These are phyloP conservation scores for Sarcophilus harrisii DNA, from an alignment of 2,797 vertebrate species.

Conservation along the genomic window DNA sequence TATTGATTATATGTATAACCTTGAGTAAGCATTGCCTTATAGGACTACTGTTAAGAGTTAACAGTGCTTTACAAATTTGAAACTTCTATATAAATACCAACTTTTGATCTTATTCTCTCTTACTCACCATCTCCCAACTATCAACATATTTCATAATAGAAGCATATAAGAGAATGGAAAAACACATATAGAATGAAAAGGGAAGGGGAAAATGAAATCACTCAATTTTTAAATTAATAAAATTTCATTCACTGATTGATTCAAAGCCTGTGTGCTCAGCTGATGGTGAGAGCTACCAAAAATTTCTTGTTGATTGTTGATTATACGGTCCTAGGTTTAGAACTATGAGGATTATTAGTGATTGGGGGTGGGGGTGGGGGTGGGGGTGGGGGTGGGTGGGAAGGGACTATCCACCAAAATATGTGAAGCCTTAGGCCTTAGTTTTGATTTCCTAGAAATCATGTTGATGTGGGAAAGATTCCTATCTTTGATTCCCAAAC, in stretches of 20 bases:
- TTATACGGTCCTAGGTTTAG: not conserved
- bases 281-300: conserved; percentile 18
- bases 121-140: not conserved
- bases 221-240: not conserved
- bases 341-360: not conserved
- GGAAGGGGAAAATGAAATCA: conserved; percentile 18
- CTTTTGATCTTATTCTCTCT: not conserved
- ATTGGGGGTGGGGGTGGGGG: too few species aligned
- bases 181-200: conserved; percentile 1
- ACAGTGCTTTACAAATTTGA: not conserved
- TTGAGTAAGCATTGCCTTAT: not conserved
- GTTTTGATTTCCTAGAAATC: too few species aligned
- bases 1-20: not conserved
- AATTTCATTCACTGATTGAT: not conserved
- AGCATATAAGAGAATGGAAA: not conserved
- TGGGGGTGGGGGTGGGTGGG: too few species aligned
- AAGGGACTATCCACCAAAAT: too few species aligned
- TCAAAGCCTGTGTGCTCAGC: conserved; percentile 10
- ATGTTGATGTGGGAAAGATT: too few species aligned
- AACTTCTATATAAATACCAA: not conserved
- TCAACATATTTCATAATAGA: not conserved
- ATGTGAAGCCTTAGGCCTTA: too few species aligned
- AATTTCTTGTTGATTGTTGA: not conserved
- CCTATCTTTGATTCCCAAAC: too few species aligned
- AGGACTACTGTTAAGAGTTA: not conserved